Conservation (phyloP, 2,113 vertebrate genomes). For the Morone chrysops region DNA sequence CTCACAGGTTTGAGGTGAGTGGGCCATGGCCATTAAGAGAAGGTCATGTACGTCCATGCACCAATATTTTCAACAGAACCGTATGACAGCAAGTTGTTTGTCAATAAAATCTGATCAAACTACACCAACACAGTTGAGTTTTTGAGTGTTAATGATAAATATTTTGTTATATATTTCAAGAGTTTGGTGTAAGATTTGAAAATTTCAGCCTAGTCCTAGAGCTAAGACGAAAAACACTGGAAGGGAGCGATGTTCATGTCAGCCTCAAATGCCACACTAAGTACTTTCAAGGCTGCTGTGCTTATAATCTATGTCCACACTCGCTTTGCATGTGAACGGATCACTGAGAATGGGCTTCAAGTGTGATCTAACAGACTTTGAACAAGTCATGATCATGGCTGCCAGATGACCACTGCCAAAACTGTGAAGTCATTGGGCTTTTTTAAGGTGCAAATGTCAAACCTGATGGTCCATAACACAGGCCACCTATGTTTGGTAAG, state of each 20-base stretch:
- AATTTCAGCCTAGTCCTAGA: background rate
- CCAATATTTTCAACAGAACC: background rate
- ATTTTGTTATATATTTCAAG: background rate
- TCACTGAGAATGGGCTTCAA: background rate
- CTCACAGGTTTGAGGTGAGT: background rate
- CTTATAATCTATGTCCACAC: background rate
- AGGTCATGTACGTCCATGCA: background rate
- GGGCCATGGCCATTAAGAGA: background rate
- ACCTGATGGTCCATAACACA: constrained; percentile 16
- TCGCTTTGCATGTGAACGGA: constrained; percentile 5
- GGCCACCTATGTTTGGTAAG: background rate
- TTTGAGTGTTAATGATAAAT: background rate
- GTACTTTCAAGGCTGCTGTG: constrained; percentile 10
- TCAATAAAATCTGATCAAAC: constrained; percentile 2
- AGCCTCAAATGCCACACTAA: constrained; percentile 24
- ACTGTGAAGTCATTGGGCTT: background rate
- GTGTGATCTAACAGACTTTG: constrained; percentile 16
- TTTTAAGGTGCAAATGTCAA: constrained; percentile 36
- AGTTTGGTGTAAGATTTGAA: background rate
- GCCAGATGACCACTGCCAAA: background rate
- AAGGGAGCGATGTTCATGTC: background rate
- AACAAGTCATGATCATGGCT: background rate
- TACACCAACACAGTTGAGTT: background rate
- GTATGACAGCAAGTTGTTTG: background rate
- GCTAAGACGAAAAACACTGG: background rate